These are phyloP conservation scores for Aphelenchoides bicaudatus DNA, from an alignment of 2,888 invertebrate species.

Conservation along the genomic window DNA sequence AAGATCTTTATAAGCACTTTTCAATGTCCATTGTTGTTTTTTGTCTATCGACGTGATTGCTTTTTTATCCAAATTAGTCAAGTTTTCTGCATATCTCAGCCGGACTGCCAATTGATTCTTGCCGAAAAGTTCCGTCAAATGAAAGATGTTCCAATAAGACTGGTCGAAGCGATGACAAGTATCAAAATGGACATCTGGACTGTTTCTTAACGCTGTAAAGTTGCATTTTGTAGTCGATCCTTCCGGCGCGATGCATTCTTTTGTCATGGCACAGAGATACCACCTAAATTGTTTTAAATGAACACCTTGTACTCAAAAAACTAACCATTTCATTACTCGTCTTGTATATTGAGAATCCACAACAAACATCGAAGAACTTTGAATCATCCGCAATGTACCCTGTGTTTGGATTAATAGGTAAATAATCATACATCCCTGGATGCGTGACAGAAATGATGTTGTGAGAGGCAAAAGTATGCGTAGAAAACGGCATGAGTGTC, in stretches of 20 bases:
- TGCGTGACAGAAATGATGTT: not conserved
- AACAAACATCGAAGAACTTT: not conserved
- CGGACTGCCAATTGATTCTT: not conserved
- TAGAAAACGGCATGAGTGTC: conserved; percentile 7
- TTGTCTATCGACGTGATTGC: too few relatives aligned
- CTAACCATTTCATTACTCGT: conserved; percentile 10
- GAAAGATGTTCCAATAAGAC: conserved; percentile 11
- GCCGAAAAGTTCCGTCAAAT: conserved; percentile 7
- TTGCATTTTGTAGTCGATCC: not conserved
- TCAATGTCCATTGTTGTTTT: too few relatives aligned
- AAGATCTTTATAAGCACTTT: too few relatives aligned
- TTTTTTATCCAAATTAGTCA: too few relatives aligned
- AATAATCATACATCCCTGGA: too few relatives aligned
- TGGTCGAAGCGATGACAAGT: conserved; percentile 13
- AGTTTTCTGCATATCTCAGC: not conserved
- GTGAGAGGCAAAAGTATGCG: conserved; percentile 13
- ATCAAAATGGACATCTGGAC: too few relatives aligned
- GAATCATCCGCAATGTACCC: too few relatives aligned
- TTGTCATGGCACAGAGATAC: conserved; percentile 5
- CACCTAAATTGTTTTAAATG: not conserved
- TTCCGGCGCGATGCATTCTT: conserved; percentile 4
- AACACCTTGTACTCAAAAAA: not conserved
- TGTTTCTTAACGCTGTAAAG: not conserved
- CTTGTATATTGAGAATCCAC: conserved; percentile 12
- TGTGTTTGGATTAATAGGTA: too few relatives aligned